These are phyloP conservation scores for Kryptopterus vitreolus DNA, from an alignment of 2,797 vertebrate genomes.

Conservation along the genomic window DNA sequence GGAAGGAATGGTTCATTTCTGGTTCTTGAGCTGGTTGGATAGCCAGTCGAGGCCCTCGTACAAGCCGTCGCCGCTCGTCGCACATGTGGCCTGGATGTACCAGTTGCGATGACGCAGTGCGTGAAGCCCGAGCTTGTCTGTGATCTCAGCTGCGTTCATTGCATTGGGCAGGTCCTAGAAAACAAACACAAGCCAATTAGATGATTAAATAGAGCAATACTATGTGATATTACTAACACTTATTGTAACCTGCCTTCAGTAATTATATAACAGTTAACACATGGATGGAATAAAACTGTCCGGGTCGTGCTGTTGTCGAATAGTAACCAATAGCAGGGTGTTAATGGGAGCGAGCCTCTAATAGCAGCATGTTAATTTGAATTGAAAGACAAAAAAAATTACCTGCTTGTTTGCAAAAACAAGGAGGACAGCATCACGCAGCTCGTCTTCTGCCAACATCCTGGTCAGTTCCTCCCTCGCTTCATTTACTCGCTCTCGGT, in stretches of 20 bases:
- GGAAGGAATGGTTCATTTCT: constrained; percentile 81
- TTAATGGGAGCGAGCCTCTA: not conserved
- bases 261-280: not conserved
- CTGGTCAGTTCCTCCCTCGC: constrained; percentile 80
- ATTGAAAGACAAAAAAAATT: constrained; percentile 10
- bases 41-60: constrained; percentile 87
- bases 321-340: no score
- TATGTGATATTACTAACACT: not conserved
- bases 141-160: constrained; percentile 86
- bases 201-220: not conserved
- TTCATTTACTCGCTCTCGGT: constrained; percentile 83
- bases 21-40: constrained; percentile 84
- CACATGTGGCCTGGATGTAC: constrained; percentile 86
- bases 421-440: constrained; percentile 81
- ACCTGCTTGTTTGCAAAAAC: constrained; percentile 89
- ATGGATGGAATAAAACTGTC: not conserved
- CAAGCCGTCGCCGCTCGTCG: constrained; percentile 80
- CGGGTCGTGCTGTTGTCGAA: not conserved
- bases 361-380: not conserved
- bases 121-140: constrained; percentile 83
- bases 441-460: constrained; percentile 83
- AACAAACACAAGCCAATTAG: not conserved
- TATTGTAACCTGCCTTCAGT: not conserved
- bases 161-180: constrained; percentile 82
- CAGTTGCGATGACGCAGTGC: constrained; percentile 80